A percentile compares a stretch with the other conserved stretches of the same genome.
Evolutionary conservation across 2,888 invertebrate genomes (phyloP).

Genomic region (Mythimna loreyi): DNA sequence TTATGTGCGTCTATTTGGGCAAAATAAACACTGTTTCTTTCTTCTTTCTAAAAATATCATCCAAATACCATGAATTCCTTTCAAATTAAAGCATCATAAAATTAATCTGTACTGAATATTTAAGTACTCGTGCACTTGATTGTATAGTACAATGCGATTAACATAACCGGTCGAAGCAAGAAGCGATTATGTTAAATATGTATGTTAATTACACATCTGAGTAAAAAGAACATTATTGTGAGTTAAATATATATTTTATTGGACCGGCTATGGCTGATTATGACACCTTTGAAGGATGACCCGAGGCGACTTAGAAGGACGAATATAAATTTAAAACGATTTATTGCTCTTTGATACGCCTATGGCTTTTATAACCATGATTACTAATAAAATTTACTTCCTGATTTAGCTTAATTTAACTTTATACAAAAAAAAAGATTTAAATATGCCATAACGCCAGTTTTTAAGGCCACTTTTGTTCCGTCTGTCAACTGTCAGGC

Average conservation of each 20-base stretch:
- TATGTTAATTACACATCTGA: conserved; percentile 79
- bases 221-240: conserved; percentile 76
- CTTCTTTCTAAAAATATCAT: neutral
- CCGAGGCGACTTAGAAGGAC: conserved; percentile 53
- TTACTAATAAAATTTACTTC: conserved; percentile 1
- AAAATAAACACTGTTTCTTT: too few relatives aligned
- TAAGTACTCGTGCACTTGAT: conserved; percentile 64
- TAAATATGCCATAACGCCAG: neutral
- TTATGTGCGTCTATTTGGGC: too few relatives aligned
- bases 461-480: conserved; percentile 7
- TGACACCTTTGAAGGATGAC: conserved; percentile 58
- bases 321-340: conserved; percentile 21
- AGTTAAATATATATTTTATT: conserved; percentile 80
- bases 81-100: conserved; percentile 9
- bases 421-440: neutral
- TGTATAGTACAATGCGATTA: conserved; percentile 75
- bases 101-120: conserved; percentile 19
- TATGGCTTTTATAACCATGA: neutral
- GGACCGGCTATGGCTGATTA: conserved; percentile 59
- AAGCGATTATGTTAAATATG: conserved; percentile 82
- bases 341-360: conserved; percentile 9
- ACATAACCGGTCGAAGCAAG: conserved; percentile 79
- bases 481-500: neutral
- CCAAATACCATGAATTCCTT: conserved; percentile 9
- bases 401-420: neutral